Percentiles rank a stretch among this genome's conserved stretches.
Conservation (phyloP, 2,888 invertebrate species). For the Taphrorychus bicolor region DNA sequence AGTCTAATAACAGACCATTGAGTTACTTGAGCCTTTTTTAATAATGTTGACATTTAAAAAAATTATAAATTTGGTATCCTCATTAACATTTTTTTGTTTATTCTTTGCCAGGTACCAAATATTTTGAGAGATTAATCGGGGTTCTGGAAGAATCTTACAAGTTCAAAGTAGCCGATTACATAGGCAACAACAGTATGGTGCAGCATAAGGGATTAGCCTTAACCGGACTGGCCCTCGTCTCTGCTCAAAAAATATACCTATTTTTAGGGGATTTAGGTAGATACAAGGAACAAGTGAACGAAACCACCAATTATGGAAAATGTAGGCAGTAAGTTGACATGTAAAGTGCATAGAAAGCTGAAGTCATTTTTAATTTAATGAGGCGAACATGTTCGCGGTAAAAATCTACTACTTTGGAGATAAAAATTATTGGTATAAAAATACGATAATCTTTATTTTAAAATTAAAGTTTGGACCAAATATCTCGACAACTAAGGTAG, state of each 20-base stretch:
- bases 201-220: slow-evolving; percentile 71
- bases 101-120: slow-evolving; percentile 61
- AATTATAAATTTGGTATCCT: no score
- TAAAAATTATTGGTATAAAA: not conserved
- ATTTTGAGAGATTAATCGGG: slow-evolving; percentile 78
- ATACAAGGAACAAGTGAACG: slow-evolving; percentile 86
- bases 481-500: no score
- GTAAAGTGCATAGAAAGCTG: no score
- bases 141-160: slow-evolving; percentile 77
- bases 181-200: slow-evolving; percentile 66
- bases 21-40: no score
- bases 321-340: slow-evolving; percentile 71
- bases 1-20: no score
- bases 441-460: no score
- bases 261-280: slow-evolving; percentile 92
- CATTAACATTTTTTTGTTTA: no score
- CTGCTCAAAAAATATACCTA: slow-evolving; percentile 86
- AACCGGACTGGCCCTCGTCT: slow-evolving; percentile 79
- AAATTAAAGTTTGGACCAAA: no score
- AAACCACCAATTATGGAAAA: slow-evolving; percentile 80
- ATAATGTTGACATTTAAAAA: no score
- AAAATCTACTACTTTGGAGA: no score
- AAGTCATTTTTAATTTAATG: no score
- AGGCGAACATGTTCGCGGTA: no score
- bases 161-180: slow-evolving; percentile 71